Conservation (phyloP, 2,888 invertebrate genomes). For the Biston betularia region DNA sequence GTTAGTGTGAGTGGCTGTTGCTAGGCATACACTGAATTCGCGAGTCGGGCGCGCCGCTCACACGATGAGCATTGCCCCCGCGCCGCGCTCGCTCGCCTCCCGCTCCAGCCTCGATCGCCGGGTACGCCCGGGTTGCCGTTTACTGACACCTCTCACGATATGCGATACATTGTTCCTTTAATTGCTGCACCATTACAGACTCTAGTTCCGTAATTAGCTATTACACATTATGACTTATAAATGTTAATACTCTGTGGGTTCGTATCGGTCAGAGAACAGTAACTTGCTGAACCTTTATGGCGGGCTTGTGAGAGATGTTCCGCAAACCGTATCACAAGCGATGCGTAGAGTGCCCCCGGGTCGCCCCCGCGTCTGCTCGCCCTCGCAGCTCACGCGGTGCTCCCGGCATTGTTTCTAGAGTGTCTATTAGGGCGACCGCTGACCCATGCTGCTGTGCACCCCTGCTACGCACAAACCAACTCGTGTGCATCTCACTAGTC, state of each 20-base stretch:
- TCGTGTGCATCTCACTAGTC: constrained; percentile 58
- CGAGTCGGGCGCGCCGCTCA: constrained; percentile 79
- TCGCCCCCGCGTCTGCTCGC: constrained; percentile 48
- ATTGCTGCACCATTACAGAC: constrained; percentile 49
- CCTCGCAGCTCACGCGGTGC: constrained; percentile 49
- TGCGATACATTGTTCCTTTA: constrained; percentile 58
- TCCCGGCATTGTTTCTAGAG: constrained; percentile 52
- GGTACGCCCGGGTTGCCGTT: constrained; percentile 51
- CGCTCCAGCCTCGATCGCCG: constrained; percentile 28
- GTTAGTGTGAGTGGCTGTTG: constrained; percentile 79
- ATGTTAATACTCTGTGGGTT: constrained; percentile 14
- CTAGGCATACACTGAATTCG: constrained; percentile 81
- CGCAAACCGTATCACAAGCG: constrained; percentile 2
- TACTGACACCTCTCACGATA: constrained; percentile 64
- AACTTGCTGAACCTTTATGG: constrained; percentile 6
- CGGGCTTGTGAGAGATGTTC: background rate
- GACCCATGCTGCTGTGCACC: constrained; percentile 71
- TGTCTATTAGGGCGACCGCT: constrained; percentile 68
- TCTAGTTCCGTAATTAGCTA: constrained; percentile 33
- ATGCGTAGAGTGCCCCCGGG: constrained; percentile 15
- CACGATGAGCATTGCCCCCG: constrained; percentile 84
- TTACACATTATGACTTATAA: constrained; percentile 19
- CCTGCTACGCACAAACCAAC: constrained; percentile 55
- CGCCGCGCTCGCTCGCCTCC: constrained; percentile 43
- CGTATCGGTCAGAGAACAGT: constrained; percentile 4